These are phyloP conservation scores for Lerista edwardsae DNA, from an alignment of 2,797 vertebrate species.

Conservation along the genomic window DNA sequence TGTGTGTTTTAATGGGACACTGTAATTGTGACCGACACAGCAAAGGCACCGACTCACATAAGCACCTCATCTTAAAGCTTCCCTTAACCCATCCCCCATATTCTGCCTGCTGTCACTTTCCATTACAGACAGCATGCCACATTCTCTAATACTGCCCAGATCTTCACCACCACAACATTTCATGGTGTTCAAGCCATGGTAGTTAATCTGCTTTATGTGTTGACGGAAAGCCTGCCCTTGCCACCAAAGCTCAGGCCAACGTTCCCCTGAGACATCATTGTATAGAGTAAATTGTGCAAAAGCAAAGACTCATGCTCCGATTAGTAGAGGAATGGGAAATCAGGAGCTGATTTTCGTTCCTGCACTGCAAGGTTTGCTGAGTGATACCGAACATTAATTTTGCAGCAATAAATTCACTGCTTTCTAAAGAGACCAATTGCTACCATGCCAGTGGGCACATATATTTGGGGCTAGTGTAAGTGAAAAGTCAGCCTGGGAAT, in stretches of 20 bases:
- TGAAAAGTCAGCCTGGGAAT: slow-evolving; percentile 29
- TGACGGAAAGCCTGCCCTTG: neutral
- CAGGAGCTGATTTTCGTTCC: neutral
- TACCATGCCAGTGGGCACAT: slow-evolving; percentile 27
- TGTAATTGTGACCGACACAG: no score
- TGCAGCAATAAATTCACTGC: slow-evolving; percentile 21
- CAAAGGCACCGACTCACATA: no score
- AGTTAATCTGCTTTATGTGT: neutral
- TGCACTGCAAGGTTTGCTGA: slow-evolving; percentile 10
- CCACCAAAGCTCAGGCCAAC: neutral
- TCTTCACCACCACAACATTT: neutral
- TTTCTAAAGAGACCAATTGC: slow-evolving; percentile 35
- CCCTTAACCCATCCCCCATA: neutral
- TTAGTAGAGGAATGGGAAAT: slow-evolving; percentile 24
- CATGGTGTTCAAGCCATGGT: neutral
- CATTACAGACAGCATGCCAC: neutral
- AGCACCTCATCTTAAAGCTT: neutral
- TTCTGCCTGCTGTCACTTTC: neutral
- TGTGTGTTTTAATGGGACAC: no score
- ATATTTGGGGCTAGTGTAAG: slow-evolving; percentile 34
- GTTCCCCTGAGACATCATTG: neutral
- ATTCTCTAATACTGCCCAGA: neutral
- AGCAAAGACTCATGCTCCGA: neutral
- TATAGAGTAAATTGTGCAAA: neutral
- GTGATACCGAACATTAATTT: slow-evolving; percentile 39